These are phyloP conservation scores for Parus major DNA, from an alignment of 2,113 vertebrate species.

Conservation along the genomic window DNA sequence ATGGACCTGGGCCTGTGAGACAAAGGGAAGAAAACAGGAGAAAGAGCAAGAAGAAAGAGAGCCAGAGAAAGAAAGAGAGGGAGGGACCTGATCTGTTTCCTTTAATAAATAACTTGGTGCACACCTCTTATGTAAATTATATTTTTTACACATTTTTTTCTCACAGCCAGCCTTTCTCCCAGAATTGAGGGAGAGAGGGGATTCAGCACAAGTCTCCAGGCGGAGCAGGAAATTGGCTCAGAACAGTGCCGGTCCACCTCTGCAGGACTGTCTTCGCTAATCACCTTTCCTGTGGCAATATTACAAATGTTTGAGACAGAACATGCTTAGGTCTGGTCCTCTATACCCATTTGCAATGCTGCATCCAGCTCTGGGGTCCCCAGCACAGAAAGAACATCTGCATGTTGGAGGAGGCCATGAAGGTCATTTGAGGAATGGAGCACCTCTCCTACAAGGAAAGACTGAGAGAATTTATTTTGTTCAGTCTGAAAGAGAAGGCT, in stretches of 20 bases:
- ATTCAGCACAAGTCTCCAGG: neutral
- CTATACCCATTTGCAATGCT: neutral
- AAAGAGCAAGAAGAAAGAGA: neutral
- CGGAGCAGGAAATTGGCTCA: neutral
- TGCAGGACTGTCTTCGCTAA: rapidly evolving
- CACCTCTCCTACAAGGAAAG: neutral
- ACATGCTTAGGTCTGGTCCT: neutral
- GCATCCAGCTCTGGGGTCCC: neutral
- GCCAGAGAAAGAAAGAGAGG: neutral
- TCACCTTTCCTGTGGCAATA: neutral
- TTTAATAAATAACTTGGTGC: neutral
- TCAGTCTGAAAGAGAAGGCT: neutral
- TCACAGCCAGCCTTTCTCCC: neutral
- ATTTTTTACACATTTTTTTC: neutral
- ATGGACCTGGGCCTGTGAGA: neutral
- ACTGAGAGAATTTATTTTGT: neutral
- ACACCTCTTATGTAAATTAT: neutral
- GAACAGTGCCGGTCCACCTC: neutral
- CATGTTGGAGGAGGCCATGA: neutral
- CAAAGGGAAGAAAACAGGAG: neutral
- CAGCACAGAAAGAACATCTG: neutral
- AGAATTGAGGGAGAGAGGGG: too few relatives aligned
- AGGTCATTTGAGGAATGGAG: neutral
- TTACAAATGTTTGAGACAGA: neutral
- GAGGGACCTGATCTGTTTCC: neutral